Conservation (phyloP, 2,797 vertebrate genomes). For the Notoglanidium macrostoma region DNA sequence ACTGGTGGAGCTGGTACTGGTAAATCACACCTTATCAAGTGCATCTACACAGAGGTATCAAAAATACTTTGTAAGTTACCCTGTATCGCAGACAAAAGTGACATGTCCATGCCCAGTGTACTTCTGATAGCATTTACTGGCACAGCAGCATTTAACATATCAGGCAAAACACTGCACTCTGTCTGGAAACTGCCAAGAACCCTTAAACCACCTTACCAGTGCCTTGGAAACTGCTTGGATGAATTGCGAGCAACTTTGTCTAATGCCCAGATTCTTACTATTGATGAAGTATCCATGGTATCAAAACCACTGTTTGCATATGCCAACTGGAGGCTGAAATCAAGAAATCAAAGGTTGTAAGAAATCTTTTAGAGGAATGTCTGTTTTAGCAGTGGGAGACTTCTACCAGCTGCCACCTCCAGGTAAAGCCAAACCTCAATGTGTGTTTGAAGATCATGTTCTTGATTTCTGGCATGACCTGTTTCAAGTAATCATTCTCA, state of each 20-base stretch:
- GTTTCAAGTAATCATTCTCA: not conserved
- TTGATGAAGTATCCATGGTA: not conserved
- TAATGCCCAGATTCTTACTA: no score
- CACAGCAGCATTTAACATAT: conserved; percentile 52
- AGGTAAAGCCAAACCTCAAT: not conserved
- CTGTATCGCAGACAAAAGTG: not conserved
- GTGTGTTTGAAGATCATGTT: not conserved
- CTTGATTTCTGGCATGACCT: not conserved
- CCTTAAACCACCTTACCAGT: not conserved
- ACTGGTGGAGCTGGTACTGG: conserved; percentile 51
- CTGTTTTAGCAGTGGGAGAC: not conserved
- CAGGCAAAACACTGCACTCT: not conserved
- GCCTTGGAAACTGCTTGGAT: not conserved
- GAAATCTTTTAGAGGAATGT: not conserved
- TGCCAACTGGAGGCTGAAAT: no score
- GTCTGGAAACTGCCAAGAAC: not conserved
- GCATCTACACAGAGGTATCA: conserved; percentile 35
- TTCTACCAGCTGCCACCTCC: not conserved
- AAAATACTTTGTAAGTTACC: conserved; percentile 14
- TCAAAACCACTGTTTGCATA: no score
- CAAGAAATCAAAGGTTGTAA: not conserved
- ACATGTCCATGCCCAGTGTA: conserved; percentile 28
- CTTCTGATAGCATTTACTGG: conserved; percentile 54
- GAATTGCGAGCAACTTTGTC: not conserved
- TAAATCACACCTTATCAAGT: conserved; percentile 50